These are phyloP conservation scores for Steinernema scapterisci DNA, from an alignment of 2,888 invertebrate genomes.

Conservation along the genomic window DNA sequence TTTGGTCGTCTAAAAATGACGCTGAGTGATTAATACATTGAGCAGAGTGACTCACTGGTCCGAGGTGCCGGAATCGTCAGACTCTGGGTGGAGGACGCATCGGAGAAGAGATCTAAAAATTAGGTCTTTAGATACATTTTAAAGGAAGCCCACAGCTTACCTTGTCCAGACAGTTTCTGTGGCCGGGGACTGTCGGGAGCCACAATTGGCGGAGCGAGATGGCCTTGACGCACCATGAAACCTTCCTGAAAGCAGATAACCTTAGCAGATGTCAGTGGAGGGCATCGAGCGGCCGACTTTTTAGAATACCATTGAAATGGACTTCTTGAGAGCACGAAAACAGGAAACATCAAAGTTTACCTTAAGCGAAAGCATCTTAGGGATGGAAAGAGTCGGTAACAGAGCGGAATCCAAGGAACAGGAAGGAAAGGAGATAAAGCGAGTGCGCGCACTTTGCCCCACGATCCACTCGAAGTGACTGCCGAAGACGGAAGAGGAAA, in stretches of 20 bases:
- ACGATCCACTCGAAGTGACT: constrained; percentile 11
- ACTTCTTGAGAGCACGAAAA: neutral
- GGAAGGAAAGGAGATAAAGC: too few relatives aligned
- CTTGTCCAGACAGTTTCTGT: constrained; percentile 45
- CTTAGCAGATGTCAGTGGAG: neutral
- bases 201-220: constrained; percentile 55
- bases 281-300: too few relatives aligned
- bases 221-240: constrained; percentile 55
- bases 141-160: neutral
- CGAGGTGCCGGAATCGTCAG: constrained; percentile 17
- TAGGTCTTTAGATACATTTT: neutral
- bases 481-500: constrained; percentile 27
- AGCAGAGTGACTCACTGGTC: neutral
- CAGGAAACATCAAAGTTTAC: neutral
- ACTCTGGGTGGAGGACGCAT: neutral
- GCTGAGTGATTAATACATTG: neutral
- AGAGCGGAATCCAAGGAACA: neutral
- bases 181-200: constrained; percentile 63
- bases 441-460: constrained; percentile 13
- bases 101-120: constrained; percentile 13
- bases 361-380: constrained; percentile 13
- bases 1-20: constrained; percentile 2
- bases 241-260: constrained; percentile 50
- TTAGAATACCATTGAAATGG: too few relatives aligned
- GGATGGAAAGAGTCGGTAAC: neutral